These are phyloP conservation scores for Campylomormyrus tamandua DNA, from an alignment of 2,113 vertebrate species.

Conservation along the genomic window DNA sequence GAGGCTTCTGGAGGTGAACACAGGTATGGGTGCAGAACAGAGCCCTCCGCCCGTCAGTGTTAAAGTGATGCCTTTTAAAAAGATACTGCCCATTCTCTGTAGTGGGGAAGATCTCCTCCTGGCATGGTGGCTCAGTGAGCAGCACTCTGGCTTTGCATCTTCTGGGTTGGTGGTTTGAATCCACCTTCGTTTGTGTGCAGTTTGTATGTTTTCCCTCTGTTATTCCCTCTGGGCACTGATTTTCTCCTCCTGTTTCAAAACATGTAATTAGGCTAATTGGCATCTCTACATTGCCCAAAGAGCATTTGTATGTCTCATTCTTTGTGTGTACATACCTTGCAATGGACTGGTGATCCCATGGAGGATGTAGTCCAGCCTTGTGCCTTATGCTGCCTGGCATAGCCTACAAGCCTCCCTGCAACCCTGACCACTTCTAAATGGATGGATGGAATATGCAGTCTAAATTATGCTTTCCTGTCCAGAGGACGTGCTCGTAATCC, in stretches of 20 bases:
- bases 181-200: background rate
- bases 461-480: background rate
- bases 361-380: background rate
- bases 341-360: background rate
- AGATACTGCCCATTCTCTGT: background rate
- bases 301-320: background rate
- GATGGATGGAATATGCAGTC: background rate
- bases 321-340: background rate
- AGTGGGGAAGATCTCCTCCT: background rate
- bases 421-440: background rate
- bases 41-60: background rate
- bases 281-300: background rate
- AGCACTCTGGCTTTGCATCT: background rate
- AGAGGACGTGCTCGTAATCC: background rate
- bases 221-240: background rate
- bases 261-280: background rate
- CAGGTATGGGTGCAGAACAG: slow-evolving; percentile 57
- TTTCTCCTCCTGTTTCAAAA: background rate
- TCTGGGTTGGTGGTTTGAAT: background rate
- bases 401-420: background rate
- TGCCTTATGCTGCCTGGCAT: background rate
- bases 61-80: background rate
- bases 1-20: slow-evolving; percentile 79
- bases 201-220: background rate
- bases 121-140: background rate